Conservation (phyloP, 1,140 invertebrate genomes). For the Atta colombica region DNA sequence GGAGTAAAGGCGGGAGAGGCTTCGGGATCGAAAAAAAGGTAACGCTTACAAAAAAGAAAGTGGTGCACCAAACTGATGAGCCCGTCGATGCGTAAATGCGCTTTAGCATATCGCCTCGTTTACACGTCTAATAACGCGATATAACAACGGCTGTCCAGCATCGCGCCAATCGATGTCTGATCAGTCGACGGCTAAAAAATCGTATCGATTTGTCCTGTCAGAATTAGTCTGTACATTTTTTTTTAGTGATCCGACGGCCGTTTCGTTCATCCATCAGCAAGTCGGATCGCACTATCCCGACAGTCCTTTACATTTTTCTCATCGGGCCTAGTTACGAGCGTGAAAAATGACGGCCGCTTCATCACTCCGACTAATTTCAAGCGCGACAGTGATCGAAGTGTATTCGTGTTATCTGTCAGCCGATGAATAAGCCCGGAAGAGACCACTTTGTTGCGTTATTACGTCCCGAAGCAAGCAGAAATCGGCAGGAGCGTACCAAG, state of each 20-base stretch:
- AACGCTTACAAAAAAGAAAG: constrained; percentile 62
- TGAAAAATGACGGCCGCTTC: constrained; percentile 66
- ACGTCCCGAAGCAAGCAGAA: constrained; percentile 47
- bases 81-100: constrained; percentile 42
- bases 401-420: constrained; percentile 46
- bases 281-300: constrained; percentile 15
- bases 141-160: constrained; percentile 20
- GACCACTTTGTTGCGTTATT: constrained; percentile 63
- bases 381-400: constrained; percentile 67
- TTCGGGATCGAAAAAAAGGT: constrained; percentile 4
- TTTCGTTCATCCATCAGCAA: constrained; percentile 39
- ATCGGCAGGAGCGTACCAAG: constrained; percentile 32
- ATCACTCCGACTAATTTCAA: constrained; percentile 64
- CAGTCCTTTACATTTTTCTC: constrained; percentile 61
- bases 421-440: constrained; percentile 61
- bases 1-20: constrained; percentile 33
- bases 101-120: constrained; percentile 52
- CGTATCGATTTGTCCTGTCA: constrained; percentile 58
- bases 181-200: constrained; percentile 59
- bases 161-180: constrained; percentile 45
- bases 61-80: constrained; percentile 46
- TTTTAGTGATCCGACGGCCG: constrained; percentile 32
- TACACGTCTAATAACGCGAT: constrained; percentile 51
- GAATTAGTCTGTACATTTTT: constrained; percentile 48
- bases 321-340: constrained; percentile 56